Conservation (phyloP, 2,797 vertebrate species). For the Acanthurus tractus region DNA sequence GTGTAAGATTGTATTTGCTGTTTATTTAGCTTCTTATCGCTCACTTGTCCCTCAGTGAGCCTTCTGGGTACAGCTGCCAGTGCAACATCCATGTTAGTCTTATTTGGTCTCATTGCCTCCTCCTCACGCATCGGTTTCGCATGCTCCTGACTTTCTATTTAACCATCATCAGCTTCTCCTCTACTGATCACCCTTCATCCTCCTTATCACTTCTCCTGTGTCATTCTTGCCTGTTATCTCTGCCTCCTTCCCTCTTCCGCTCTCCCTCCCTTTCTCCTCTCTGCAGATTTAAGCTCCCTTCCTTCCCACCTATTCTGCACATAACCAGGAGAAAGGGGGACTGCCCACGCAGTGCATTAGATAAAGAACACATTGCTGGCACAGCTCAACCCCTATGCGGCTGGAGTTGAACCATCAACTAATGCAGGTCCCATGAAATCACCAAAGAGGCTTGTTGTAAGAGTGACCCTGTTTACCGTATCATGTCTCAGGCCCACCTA, state of each 20-base stretch:
- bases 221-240: slow-evolving; percentile 43
- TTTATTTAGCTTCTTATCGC: slow-evolving; percentile 63
- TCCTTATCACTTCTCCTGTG: slow-evolving; percentile 50
- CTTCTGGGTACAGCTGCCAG: slow-evolving; percentile 56
- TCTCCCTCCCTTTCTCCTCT: slow-evolving; percentile 48
- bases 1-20: slow-evolving; percentile 57
- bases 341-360: slow-evolving; percentile 64
- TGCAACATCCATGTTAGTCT: slow-evolving; percentile 53
- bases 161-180: slow-evolving; percentile 54
- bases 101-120: slow-evolving; percentile 60
- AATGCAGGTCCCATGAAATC: slow-evolving; percentile 35
- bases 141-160: slow-evolving; percentile 40
- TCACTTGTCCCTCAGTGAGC: slow-evolving; percentile 69
- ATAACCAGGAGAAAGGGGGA: slow-evolving; percentile 53
- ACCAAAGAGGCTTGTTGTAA: slow-evolving; percentile 43
- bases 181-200: slow-evolving; percentile 50
- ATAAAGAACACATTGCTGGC: slow-evolving; percentile 57
- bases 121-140: slow-evolving; percentile 52
- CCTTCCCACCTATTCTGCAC: slow-evolving; percentile 61
- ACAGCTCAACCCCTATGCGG: slow-evolving; percentile 52
- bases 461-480: slow-evolving; percentile 58
- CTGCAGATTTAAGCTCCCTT: slow-evolving; percentile 63
- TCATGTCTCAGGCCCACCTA: slow-evolving; percentile 18
- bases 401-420: slow-evolving; percentile 61
- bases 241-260: slow-evolving; percentile 30